A percentile compares a stretch with the other conserved stretches of the same genome.
phyloP scores from a whole-genome alignment of 2,888 invertebrate genomes.

The Ganaspis brasiliensis region DNA sequence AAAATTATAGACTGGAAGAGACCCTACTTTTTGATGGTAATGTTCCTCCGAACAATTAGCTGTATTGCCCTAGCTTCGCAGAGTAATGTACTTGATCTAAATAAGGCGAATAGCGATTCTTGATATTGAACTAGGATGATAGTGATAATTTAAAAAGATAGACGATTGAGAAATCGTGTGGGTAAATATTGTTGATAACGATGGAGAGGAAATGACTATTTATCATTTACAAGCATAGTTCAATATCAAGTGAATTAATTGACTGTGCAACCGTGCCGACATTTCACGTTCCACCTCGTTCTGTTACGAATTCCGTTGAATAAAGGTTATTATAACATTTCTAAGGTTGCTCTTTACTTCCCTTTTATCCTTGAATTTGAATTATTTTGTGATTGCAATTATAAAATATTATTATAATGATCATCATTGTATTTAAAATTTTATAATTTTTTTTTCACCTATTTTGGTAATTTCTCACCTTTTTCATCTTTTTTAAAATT shows the following conservation, averaged over 20 bases:
- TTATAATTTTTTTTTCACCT: too few species aligned
- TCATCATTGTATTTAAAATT: too few species aligned
- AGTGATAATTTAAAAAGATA: neutral
- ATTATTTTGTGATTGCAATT: neutral
- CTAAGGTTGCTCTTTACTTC: conserved; percentile 13
- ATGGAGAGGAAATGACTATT: neutral
- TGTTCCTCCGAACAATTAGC: conserved; percentile 43
- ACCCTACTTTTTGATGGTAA: conserved; percentile 44
- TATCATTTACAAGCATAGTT: conserved; percentile 21
- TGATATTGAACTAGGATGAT: conserved; percentile 33
- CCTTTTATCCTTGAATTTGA: neutral
- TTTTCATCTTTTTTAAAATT: too few species aligned
- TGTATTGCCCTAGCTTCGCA: conserved; percentile 38
- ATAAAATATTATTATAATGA: neutral
- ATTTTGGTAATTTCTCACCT: too few species aligned
- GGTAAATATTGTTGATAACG: neutral
- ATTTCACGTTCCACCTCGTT: conserved; percentile 69
- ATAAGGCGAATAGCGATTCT: conserved; percentile 18
- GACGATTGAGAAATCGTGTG: neutral
- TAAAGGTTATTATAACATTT: conserved; percentile 74
- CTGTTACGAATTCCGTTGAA: conserved; percentile 75
- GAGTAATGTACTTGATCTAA: conserved; percentile 16
- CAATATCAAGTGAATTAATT: conserved; percentile 37
- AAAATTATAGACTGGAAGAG: conserved; percentile 34
- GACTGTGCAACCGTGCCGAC: conserved; percentile 54